phyloP scores from a whole-genome alignment of 2,888 invertebrate genomes.

The Epinotia brunnichana region DNA sequence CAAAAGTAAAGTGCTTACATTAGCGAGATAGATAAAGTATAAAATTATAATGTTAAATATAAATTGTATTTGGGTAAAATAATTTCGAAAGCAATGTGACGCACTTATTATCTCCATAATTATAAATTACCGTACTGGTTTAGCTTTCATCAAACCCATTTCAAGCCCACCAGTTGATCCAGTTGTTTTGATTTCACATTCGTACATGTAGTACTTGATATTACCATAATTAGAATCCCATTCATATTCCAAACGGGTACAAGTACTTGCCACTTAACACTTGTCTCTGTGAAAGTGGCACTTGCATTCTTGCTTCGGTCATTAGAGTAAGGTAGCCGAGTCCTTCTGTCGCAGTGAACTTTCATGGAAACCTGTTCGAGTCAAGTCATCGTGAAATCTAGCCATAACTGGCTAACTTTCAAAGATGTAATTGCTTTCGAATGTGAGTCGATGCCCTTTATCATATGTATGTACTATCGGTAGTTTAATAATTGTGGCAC shows the following conservation, averaged over 20 bases:
- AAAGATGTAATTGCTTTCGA: slow-evolving; percentile 68
- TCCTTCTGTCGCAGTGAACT: slow-evolving; percentile 56
- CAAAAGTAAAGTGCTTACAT: no score
- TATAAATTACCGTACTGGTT: background rate
- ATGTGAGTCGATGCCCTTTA: slow-evolving; percentile 29
- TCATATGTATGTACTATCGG: background rate
- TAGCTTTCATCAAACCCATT: slow-evolving; percentile 29
- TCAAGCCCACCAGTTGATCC: slow-evolving; percentile 31
- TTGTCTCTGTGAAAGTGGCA: slow-evolving; percentile 67
- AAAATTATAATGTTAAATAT: no score
- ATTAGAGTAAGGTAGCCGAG: slow-evolving; percentile 60
- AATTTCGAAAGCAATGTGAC: background rate
- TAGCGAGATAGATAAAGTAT: no score
- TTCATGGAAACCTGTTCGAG: slow-evolving; percentile 67
- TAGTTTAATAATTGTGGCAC: background rate
- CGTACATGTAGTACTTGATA: slow-evolving; percentile 24
- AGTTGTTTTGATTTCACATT: slow-evolving; percentile 40
- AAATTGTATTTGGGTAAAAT: background rate
- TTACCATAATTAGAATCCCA: slow-evolving; percentile 43
- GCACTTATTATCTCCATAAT: slow-evolving; percentile 12
- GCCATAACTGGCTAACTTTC: slow-evolving; percentile 59
- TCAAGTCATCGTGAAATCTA: slow-evolving; percentile 78
- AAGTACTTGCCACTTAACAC: slow-evolving; percentile 52
- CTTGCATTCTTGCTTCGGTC: slow-evolving; percentile 67
- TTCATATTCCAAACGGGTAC: slow-evolving; percentile 46